Evolutionary conservation across 2,113 vertebrate species (phyloP).

Genomic region (Sylvia atricapilla): DNA sequence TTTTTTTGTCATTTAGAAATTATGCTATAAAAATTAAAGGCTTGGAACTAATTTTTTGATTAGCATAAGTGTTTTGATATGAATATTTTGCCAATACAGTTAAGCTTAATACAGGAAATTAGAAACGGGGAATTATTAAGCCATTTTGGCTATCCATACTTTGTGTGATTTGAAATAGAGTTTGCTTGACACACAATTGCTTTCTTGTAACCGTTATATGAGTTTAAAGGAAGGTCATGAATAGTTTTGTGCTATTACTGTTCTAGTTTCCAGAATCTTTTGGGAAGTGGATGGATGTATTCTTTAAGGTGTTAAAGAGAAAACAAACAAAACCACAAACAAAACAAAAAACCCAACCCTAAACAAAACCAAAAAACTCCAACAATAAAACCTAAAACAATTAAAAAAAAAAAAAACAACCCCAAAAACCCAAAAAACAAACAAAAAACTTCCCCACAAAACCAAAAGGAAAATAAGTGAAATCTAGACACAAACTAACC

Average conservation of each 20-base stretch:
- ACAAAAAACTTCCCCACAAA: background rate
- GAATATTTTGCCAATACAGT: conserved; percentile 50
- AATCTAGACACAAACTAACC: background rate
- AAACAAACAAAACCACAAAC: background rate
- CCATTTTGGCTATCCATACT: background rate
- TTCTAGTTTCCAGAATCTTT: background rate
- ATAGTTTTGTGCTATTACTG: background rate
- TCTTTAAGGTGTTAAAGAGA: background rate
- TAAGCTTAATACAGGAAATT: conserved; percentile 56
- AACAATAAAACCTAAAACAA: background rate
- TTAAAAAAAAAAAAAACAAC: background rate
- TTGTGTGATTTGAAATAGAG: background rate
- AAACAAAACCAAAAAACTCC: background rate
- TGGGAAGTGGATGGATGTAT: background rate
- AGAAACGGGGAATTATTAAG: conserved; percentile 3
- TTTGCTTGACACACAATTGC: background rate
- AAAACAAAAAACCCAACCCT: background rate
- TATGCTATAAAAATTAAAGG: conserved; percentile 42
- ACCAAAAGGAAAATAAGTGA: background rate
- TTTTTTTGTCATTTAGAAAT: conserved; percentile 22
- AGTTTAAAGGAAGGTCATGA: background rate
- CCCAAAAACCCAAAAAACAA: background rate
- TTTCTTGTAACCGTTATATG: background rate
- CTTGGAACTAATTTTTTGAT: conserved; percentile 59
- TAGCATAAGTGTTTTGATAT: conserved; percentile 62